Percentiles rank a stretch among this genome's conserved stretches.
Evolutionary conservation across 2,888 invertebrate species (phyloP).

Genomic region (Caenorhabditis uteleia): DNA sequence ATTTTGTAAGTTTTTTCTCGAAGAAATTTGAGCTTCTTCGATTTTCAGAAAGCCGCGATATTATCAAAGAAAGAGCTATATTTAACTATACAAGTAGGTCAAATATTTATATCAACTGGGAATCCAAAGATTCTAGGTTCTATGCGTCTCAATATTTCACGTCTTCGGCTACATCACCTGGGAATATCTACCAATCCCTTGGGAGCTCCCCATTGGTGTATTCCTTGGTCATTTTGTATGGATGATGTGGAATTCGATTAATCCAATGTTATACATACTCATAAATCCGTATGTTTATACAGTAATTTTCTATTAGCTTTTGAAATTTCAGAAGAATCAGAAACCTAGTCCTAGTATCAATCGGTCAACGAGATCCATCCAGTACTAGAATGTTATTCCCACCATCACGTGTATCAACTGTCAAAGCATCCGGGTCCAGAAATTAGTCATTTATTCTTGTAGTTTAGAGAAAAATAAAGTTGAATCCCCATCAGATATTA

Average conservation of each 20-base stretch:
- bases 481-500: too few relatives aligned
- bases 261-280: constrained; percentile 38
- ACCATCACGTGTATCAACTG: too few relatives aligned
- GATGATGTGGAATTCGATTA: constrained; percentile 52
- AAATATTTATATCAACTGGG: too few relatives aligned
- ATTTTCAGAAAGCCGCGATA: constrained; percentile 39
- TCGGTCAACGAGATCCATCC: too few relatives aligned
- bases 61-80: constrained; percentile 42
- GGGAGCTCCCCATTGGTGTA: constrained; percentile 39
- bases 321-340: constrained; percentile 26
- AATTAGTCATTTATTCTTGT: too few relatives aligned
- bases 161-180: constrained; percentile 44
- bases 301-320: neutral
- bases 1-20: constrained; percentile 18
- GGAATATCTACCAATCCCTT: constrained; percentile 47
- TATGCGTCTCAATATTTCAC: constrained; percentile 40
- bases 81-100: constrained; percentile 43
- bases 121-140: constrained; percentile 21
- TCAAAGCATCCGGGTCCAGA: too few relatives aligned
- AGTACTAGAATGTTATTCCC: too few relatives aligned
- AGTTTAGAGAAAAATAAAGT: too few relatives aligned
- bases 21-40: neutral
- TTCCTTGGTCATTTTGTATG: constrained; percentile 50
- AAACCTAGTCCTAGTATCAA: constrained; percentile 18
- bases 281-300: constrained; percentile 40